Conservation (phyloP, 2,888 invertebrate genomes). For the Pollenia griseotomentosa region DNA sequence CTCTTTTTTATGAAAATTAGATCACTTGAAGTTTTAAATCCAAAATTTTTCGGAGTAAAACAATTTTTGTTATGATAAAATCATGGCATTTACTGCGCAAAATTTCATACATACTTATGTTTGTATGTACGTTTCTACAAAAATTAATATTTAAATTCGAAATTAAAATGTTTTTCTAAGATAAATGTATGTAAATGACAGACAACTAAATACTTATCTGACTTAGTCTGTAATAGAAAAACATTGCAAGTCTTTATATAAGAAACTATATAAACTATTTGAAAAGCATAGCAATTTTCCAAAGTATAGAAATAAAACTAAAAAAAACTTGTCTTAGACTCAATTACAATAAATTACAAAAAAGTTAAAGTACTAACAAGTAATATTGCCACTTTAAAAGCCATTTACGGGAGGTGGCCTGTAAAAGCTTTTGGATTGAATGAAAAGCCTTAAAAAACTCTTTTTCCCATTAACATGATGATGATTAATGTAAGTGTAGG, state of each 20-base stretch:
- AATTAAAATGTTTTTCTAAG: conserved; percentile 35
- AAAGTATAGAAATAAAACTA: background rate
- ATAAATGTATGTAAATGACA: background rate
- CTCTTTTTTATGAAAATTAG: conserved; percentile 36
- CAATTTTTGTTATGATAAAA: conserved; percentile 16
- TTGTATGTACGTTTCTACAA: background rate
- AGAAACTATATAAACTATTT: too few relatives aligned
- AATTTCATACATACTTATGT: background rate
- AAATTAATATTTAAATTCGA: conserved; percentile 29
- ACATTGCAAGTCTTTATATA: too few relatives aligned
- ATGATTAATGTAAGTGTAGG: conserved; percentile 29
- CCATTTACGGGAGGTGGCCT: conserved; percentile 30
- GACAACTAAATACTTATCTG: background rate
- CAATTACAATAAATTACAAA: background rate
- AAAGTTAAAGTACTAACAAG: conserved; percentile 6
- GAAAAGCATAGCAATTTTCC: too few relatives aligned
- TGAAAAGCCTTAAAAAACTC: background rate
- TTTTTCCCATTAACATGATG: background rate
- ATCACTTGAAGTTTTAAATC: background rate
- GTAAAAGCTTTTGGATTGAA: conserved; percentile 44
- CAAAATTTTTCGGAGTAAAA: too few relatives aligned
- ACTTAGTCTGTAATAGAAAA: background rate
- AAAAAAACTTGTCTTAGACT: conserved; percentile 19
- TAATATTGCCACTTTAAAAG: conserved; percentile 28
- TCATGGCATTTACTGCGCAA: background rate